Percentiles rank a stretch among this genome's conserved stretches.
Conservation (phyloP, 1,140 invertebrate species). For the Sinella curviseta region DNA sequence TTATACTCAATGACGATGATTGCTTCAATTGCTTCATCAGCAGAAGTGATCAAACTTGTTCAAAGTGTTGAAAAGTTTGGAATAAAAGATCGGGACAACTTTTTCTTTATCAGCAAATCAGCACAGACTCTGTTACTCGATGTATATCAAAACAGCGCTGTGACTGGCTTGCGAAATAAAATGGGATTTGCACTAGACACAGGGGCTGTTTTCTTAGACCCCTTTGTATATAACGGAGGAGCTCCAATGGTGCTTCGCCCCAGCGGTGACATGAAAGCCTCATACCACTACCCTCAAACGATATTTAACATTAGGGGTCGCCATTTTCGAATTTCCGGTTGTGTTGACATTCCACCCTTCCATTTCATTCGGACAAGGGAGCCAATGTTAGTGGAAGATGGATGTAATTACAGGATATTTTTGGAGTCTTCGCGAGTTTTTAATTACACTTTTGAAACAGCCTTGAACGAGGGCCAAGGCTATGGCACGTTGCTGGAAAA, state of each 20-base stretch:
- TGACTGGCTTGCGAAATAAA: neutral
- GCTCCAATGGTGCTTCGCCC: neutral
- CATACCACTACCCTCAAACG: no score
- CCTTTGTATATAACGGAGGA: neutral
- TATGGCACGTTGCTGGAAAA: conserved; percentile 24
- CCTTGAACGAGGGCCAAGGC: neutral
- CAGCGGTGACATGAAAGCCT: neutral
- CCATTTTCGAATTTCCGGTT: neutral
- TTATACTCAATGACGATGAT: neutral
- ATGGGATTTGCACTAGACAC: neutral
- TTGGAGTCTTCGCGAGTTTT: neutral
- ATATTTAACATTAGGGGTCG: conserved; percentile 8
- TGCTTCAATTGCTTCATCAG: neutral
- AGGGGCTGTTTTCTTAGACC: neutral
- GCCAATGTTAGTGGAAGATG: neutral
- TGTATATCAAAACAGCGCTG: neutral
- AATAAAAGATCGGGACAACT: neutral
- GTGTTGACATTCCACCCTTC: conserved; percentile 1
- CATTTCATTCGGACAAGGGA: neutral
- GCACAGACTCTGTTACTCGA: neutral
- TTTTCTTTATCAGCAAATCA: neutral
- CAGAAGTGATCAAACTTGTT: no score
- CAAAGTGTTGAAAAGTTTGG: neutral
- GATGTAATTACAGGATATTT: neutral
- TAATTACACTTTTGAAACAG: conserved; percentile 20